phyloP scores from a whole-genome alignment of 2,113 vertebrate species.

The Carollia perspicillata region DNA sequence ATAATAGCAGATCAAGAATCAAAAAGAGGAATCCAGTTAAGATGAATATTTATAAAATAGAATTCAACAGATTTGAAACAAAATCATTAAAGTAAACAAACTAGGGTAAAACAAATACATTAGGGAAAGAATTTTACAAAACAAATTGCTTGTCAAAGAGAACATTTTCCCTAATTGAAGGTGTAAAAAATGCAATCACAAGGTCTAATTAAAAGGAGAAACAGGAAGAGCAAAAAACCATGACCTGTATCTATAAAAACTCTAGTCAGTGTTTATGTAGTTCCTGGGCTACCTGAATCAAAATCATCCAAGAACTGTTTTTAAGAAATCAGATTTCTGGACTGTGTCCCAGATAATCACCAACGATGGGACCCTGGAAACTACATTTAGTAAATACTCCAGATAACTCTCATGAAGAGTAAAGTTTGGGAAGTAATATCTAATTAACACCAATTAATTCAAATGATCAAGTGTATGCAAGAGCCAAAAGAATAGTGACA shows the following conservation, averaged over 20 bases:
- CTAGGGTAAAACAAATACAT: neutral
- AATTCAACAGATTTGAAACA: neutral
- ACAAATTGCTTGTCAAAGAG: neutral
- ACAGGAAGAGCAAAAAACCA: neutral
- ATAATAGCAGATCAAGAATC: neutral
- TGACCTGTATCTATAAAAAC: neutral
- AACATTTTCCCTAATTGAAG: neutral
- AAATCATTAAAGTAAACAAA: conserved; percentile 1
- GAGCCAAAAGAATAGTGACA: neutral
- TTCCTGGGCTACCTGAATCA: neutral
- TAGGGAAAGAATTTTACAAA: neutral
- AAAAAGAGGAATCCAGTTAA: neutral
- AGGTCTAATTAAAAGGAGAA: neutral
- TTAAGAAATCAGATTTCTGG: neutral
- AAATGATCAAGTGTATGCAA: conserved; percentile 4
- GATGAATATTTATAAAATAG: neutral
- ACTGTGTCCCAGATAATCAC: neutral
- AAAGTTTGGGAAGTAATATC: neutral
- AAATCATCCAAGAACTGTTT: neutral
- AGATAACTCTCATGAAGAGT: neutral
- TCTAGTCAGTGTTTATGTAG: neutral
- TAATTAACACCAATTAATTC: conserved; percentile 16
- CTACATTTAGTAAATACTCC: neutral
- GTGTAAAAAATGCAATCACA: neutral
- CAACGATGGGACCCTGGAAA: neutral